Conservation (phyloP, 2,888 invertebrate species). For the Gortyna flavago region DNA sequence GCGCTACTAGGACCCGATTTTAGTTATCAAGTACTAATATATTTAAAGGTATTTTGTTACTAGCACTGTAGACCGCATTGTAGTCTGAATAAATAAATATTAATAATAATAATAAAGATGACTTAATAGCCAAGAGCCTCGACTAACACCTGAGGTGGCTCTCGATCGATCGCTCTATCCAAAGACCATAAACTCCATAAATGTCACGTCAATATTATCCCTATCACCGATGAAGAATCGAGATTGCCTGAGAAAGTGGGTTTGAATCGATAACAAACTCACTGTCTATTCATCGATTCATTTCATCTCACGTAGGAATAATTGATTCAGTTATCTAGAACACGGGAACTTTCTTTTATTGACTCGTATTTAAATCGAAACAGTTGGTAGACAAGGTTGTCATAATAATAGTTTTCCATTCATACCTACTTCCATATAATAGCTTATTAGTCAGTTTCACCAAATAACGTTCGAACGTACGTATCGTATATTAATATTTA, state of each 20-base stretch:
- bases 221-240: not conserved
- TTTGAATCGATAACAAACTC: slow-evolving; percentile 10
- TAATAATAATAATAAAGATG: not conserved
- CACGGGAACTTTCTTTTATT: slow-evolving; percentile 1
- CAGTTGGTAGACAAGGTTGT: not conserved
- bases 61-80: not conserved
- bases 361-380: not conserved
- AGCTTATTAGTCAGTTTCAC: no score
- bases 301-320: slow-evolving; percentile 3
- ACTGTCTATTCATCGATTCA: slow-evolving; percentile 13
- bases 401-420: not conserved
- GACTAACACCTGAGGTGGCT: no score
- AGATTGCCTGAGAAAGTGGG: not conserved
- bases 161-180: no score
- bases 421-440: not conserved
- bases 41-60: not conserved
- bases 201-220: slow-evolving; percentile 4
- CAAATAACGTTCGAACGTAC: no score
- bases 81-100: not conserved
- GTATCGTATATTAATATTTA: no score
- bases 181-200: not conserved
- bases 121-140: no score
- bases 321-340: slow-evolving; percentile 4
- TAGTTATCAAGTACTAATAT: not conserved
- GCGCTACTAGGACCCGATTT: no score